These are phyloP conservation scores for Sebastes iracundus DNA, from an alignment of 2,797 vertebrate genomes.

Conservation along the genomic window DNA sequence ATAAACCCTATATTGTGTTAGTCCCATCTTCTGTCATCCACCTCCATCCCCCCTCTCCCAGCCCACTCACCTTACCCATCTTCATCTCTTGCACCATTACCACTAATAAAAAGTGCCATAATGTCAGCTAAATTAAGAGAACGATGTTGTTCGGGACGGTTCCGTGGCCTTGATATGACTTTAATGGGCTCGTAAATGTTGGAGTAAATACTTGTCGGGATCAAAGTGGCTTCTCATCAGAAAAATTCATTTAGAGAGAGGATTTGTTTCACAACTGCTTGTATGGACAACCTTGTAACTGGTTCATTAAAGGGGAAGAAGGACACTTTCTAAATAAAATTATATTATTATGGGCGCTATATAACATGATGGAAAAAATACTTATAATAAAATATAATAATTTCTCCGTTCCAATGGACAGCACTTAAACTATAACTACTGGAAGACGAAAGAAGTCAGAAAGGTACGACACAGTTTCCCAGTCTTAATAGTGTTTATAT, in stretches of 20 bases:
- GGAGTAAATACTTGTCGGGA: conserved; percentile 44
- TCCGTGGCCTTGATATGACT: conserved; percentile 36
- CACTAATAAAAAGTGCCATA: conserved; percentile 32
- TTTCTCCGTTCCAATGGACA: no score
- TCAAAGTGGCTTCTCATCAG: conserved; percentile 23
- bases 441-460: no score
- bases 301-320: not conserved
- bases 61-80: not conserved
- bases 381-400: no score
- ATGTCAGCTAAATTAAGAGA: conserved; percentile 40
- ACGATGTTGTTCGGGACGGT: conserved; percentile 15
- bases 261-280: not conserved
- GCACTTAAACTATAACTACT: no score
- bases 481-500: no score
- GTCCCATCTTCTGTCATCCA: not conserved
- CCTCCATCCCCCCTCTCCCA: not conserved
- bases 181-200: conserved; percentile 51
- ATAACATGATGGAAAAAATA: not conserved
- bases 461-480: no score
- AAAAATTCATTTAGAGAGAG: not conserved
- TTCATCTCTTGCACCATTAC: conserved; percentile 17
- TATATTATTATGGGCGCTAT: not conserved
- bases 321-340: not conserved
- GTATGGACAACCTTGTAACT: not conserved
- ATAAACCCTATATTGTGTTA: not conserved